A percentile compares a stretch with the other conserved stretches of the same genome.
Evolutionary conservation across 1,140 invertebrate genomes (phyloP).

Genomic region (Sweltsa coloradensis): DNA sequence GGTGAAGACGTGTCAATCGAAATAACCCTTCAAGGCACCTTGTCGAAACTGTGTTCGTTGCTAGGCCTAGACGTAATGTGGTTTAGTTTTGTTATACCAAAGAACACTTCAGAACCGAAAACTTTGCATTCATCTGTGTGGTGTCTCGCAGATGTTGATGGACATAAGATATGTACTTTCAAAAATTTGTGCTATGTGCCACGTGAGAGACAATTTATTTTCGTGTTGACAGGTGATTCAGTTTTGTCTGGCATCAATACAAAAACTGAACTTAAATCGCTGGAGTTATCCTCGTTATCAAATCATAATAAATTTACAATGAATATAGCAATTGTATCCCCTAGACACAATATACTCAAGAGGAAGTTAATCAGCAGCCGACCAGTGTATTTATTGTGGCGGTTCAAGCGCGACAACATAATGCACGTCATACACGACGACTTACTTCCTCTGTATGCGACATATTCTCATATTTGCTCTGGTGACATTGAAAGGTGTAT

Average conservation of each 20-base stretch:
- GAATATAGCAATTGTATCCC: conserved; percentile 11
- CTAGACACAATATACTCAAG: not conserved
- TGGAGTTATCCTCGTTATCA: conserved; percentile 16
- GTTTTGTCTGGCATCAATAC: conserved; percentile 14
- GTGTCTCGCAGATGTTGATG: not conserved
- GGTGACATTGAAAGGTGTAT: conserved; percentile 22
- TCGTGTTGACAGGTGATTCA: conserved; percentile 15
- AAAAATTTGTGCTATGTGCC: conserved; percentile 19
- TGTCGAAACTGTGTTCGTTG: no score
- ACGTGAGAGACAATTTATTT: conserved; percentile 14
- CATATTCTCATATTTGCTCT: conserved; percentile 24
- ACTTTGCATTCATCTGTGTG: conserved; percentile 7
- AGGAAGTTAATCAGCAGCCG: conserved; percentile 3
- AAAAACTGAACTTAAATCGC: conserved; percentile 14
- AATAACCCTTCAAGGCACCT: no score
- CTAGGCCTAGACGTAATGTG: no score
- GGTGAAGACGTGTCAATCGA: no score
- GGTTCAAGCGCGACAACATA: conserved; percentile 42
- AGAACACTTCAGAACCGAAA: no score
- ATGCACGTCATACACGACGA: conserved; percentile 47
- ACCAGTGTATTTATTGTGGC: conserved; percentile 15
- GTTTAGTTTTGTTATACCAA: no score
- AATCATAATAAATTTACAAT: conserved; percentile 16
- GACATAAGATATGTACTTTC: conserved; percentile 16
- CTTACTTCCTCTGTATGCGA: conserved; percentile 34